phyloP scores from a whole-genome alignment of 2,797 vertebrate genomes.

The Crenuchus spilurus region DNA sequence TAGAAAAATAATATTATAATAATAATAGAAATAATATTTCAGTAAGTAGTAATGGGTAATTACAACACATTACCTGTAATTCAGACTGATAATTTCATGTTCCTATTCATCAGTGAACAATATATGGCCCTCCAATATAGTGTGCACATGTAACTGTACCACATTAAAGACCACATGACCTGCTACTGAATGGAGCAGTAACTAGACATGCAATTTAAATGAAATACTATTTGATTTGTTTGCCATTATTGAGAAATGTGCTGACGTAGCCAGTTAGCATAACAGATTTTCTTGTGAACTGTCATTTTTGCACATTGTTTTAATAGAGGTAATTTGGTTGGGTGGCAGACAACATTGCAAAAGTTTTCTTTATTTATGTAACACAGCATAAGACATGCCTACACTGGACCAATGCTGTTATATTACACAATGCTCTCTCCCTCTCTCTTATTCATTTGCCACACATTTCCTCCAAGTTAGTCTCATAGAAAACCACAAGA shows the following conservation, averaged over 20 bases:
- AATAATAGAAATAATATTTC: too few relatives aligned
- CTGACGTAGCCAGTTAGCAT: not conserved
- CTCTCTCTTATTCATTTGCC: not conserved
- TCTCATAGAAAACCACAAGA: conserved; percentile 3
- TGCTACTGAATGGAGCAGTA: not conserved
- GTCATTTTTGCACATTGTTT: conserved; percentile 20
- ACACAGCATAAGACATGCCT: conserved; percentile 42
- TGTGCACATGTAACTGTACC: not conserved
- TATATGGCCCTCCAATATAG: too few relatives aligned
- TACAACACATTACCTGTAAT: too few relatives aligned
- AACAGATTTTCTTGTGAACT: conserved; percentile 6
- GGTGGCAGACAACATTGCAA: not conserved
- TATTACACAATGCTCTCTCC: conserved; percentile 18
- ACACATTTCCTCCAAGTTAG: not conserved
- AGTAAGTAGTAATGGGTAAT: too few relatives aligned
- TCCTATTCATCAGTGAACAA: too few relatives aligned
- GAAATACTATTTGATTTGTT: conserved; percentile 25
- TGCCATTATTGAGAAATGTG: conserved; percentile 44
- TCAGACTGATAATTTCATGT: too few relatives aligned
- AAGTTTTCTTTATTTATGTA: conserved; percentile 20
- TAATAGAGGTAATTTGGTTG: not conserved
- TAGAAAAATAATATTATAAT: too few relatives aligned
- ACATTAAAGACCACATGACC: conserved; percentile 7
- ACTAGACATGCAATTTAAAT: conserved; percentile 12
- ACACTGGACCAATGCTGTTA: conserved; percentile 36